phyloP scores from a whole-genome alignment of 2,113 vertebrate species.

The Syrrhaptes paradoxus region DNA sequence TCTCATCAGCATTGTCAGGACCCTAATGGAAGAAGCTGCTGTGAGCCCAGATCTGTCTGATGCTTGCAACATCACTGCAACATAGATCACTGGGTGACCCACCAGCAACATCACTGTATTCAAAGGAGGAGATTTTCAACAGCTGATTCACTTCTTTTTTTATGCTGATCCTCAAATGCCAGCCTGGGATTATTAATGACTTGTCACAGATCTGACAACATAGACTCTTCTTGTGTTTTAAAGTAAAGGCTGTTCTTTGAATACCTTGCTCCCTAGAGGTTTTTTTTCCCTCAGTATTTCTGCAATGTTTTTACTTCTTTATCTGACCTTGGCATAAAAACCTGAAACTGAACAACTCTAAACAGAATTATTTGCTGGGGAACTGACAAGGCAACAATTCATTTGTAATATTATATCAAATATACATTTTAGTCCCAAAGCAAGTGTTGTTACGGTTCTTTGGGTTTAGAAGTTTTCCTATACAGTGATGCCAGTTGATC shows the following conservation, averaged over 20 bases:
- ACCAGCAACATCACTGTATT: accelerated
- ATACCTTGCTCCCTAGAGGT: neutral
- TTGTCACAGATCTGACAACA: neutral
- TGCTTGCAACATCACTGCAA: neutral
- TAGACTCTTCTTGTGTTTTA: neutral
- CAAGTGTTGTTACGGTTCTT: neutral
- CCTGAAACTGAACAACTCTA: neutral
- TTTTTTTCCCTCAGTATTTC: neutral
- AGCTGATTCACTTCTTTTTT: neutral
- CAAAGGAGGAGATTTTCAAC: neutral
- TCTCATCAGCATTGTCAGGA: accelerated
- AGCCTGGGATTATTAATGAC: neutral
- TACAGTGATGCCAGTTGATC: neutral
- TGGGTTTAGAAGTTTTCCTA: neutral
- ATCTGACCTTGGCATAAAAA: neutral
- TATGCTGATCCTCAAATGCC: neutral
- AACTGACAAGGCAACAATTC: neutral
- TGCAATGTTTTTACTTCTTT: neutral
- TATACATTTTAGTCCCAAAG: neutral
- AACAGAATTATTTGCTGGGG: neutral
- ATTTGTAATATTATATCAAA: neutral
- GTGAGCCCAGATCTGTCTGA: neutral
- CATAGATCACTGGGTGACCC: neutral
- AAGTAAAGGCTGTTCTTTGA: neutral
- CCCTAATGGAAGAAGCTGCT: neutral